Conservation (phyloP, 2,113 vertebrate genomes). For the Scopus umbretta region DNA sequence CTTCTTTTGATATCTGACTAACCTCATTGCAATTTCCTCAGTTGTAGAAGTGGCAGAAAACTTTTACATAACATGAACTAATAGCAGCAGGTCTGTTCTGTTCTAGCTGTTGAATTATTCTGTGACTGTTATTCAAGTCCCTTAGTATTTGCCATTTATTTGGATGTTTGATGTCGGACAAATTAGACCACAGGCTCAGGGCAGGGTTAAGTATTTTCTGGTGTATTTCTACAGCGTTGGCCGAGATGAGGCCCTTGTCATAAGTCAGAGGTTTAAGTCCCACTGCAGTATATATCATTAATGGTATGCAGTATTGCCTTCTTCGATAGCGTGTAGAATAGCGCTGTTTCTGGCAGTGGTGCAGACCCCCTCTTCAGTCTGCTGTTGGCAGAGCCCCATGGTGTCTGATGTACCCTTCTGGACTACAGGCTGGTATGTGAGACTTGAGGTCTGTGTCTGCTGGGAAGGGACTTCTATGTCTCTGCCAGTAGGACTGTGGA, state of each 20-base stretch:
- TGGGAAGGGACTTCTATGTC: not conserved
- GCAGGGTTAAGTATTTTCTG: not conserved
- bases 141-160: not conserved
- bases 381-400: not conserved
- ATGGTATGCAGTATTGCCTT: not conserved
- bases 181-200: not conserved
- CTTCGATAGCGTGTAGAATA: not conserved
- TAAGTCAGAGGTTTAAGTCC: not conserved
- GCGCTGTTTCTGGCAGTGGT: not conserved
- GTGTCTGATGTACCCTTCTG: not conserved
- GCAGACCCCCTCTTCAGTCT: not conserved
- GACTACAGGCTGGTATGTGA: not conserved
- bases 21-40: slow-evolving; percentile 9
- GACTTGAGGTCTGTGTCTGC: not conserved
- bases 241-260: not conserved
- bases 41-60: not conserved
- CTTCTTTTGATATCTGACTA: slow-evolving; percentile 47
- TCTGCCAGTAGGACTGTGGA: not conserved
- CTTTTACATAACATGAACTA: not conserved
- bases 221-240: not conserved
- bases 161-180: not conserved
- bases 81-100: not conserved
- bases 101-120: not conserved
- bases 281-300: not conserved
- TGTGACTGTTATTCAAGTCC: not conserved